Conservation (phyloP, 2,888 invertebrate genomes). For the Patella depressa region DNA sequence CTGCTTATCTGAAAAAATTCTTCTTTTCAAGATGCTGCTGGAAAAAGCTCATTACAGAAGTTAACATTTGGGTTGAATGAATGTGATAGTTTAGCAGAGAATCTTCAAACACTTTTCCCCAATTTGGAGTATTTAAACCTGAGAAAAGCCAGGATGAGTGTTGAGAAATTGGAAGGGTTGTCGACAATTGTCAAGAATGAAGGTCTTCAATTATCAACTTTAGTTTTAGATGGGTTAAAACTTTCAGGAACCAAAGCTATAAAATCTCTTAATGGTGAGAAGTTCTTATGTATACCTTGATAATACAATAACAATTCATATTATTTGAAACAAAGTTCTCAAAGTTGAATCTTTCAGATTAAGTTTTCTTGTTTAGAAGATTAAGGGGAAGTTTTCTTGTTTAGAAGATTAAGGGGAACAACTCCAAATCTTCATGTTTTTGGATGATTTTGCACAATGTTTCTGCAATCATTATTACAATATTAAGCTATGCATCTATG, state of each 20-base stretch:
- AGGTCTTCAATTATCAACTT: conserved; percentile 31
- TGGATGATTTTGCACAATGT: too few species aligned
- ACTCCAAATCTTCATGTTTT: too few species aligned
- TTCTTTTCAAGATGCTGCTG: conserved; percentile 31
- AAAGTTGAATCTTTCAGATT: too few species aligned
- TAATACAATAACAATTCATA: neutral
- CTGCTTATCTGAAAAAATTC: too few species aligned
- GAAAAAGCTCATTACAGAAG: conserved; percentile 37
- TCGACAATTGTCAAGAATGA: conserved; percentile 22
- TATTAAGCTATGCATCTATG: too few species aligned
- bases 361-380: too few species aligned
- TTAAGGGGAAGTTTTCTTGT: too few species aligned
- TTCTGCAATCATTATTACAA: too few species aligned
- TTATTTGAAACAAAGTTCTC: too few species aligned
- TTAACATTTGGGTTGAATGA: conserved; percentile 50
- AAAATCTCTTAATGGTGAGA: conserved; percentile 44
- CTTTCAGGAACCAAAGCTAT: conserved; percentile 50
- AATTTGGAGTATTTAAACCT: conserved; percentile 53
- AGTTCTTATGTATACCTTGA: neutral
- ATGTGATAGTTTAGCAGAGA: conserved; percentile 37
- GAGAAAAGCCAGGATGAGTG: conserved; percentile 45
- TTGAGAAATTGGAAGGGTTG: conserved; percentile 31
- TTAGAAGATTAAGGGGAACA: too few species aligned
- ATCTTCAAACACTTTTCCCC: conserved; percentile 36
- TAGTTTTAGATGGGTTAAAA: conserved; percentile 59